phyloP scores from a whole-genome alignment of 2,888 invertebrate species.

The Drosophila infuscata region DNA sequence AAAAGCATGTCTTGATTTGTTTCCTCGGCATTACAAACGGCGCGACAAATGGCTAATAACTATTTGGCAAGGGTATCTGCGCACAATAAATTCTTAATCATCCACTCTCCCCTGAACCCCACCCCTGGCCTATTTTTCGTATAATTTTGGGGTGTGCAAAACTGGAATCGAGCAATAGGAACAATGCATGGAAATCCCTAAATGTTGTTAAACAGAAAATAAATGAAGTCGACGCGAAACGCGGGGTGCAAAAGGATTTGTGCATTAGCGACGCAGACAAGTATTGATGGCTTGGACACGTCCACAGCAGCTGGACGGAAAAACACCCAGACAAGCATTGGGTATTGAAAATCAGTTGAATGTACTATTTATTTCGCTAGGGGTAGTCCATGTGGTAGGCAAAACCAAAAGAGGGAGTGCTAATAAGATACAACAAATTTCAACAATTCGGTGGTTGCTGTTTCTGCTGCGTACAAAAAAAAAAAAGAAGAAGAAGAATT shows the following conservation, averaged over 20 bases:
- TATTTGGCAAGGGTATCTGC: conserved; percentile 47
- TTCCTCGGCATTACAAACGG: conserved; percentile 23
- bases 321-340: conserved; percentile 34
- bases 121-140: conserved; percentile 12
- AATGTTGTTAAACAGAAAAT: conserved; percentile 81
- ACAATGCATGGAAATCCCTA: conserved; percentile 77
- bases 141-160: conserved; percentile 62
- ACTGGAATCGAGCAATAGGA: conserved; percentile 65
- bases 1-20: conserved; percentile 27
- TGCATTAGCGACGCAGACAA: conserved; percentile 66
- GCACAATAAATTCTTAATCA: conserved; percentile 63
- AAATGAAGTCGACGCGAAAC: conserved; percentile 70
- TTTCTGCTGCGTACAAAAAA: conserved; percentile 20
- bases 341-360: conserved; percentile 49
- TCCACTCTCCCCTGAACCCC: conserved; percentile 23
- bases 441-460: conserved; percentile 57
- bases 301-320: conserved; percentile 35
- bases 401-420: conserved; percentile 12
- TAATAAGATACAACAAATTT: conserved; percentile 53
- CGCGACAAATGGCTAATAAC: conserved; percentile 27
- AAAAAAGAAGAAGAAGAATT: not conserved
- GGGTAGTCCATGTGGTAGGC: conserved; percentile 30
- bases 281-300: conserved; percentile 70
- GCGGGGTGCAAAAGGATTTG: conserved; percentile 67
- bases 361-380: conserved; percentile 38